These are phyloP conservation scores for Aphidius ervi DNA, from an alignment of 1,140 invertebrate genomes.

Conservation along the genomic window DNA sequence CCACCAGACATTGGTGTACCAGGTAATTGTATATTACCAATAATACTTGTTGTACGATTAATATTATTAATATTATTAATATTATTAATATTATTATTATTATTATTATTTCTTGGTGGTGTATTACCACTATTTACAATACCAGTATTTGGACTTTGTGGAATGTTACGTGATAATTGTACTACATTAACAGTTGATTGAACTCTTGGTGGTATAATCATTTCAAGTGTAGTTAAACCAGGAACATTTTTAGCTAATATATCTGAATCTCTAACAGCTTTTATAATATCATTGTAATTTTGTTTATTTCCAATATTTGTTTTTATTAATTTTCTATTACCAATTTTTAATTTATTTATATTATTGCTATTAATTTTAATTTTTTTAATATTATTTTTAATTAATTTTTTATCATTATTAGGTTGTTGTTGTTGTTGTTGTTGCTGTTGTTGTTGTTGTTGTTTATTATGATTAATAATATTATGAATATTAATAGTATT, in stretches of 20 bases:
- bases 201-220: constrained; percentile 54
- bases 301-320: constrained; percentile 31
- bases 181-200: constrained; percentile 60
- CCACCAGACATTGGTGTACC: constrained; percentile 45
- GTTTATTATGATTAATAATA: background rate
- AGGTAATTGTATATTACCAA: constrained; percentile 37
- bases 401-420: constrained; percentile 5
- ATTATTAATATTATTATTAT: no score
- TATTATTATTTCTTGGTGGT: constrained; percentile 30
- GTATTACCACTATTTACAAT: constrained; percentile 41
- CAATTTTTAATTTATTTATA: constrained; percentile 14
- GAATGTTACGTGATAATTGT: constrained; percentile 53
- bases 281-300: constrained; percentile 45
- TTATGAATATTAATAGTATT: constrained; percentile 34
- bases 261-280: constrained; percentile 34
- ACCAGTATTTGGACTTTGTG: constrained; percentile 45
- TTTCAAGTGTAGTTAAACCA: constrained; percentile 55
- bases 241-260: constrained; percentile 51
- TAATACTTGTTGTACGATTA: constrained; percentile 34
- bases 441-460: background rate
- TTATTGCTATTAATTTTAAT: background rate
- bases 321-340: constrained; percentile 28
- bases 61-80: no score
- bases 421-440: background rate
- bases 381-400: background rate